phyloP scores from a whole-genome alignment of 2,888 invertebrate genomes.

The Ptychoptera albimana region DNA sequence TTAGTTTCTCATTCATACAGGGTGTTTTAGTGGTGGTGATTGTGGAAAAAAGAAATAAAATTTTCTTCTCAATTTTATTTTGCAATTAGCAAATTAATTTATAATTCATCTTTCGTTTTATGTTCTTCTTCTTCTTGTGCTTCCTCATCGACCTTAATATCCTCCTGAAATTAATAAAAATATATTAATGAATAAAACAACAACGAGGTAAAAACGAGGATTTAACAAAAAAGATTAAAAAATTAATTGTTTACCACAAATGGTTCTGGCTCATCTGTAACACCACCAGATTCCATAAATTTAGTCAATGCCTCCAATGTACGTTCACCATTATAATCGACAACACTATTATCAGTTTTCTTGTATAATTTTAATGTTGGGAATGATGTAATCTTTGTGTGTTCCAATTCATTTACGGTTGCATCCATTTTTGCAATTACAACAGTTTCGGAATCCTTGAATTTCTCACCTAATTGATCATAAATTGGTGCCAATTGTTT shows the following conservation, averaged over 20 bases:
- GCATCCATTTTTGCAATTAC: constrained; percentile 98
- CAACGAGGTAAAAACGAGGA: not conserved
- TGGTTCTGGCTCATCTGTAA: constrained; percentile 52
- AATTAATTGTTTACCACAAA: constrained; percentile 31
- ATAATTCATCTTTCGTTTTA: constrained; percentile 31
- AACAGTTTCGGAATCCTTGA: constrained; percentile 62
- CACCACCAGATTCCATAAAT: constrained; percentile 86
- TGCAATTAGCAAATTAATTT: constrained; percentile 13
- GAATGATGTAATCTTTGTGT: constrained; percentile 87
- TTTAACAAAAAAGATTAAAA: not conserved
- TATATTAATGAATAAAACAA: not conserved
- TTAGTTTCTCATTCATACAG: no score
- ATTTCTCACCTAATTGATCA: constrained; percentile 90
- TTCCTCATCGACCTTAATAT: constrained; percentile 20
- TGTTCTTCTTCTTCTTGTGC: constrained; percentile 19
- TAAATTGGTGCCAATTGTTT: constrained; percentile 95
- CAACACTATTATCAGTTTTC: constrained; percentile 71
- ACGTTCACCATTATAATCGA: constrained; percentile 92
- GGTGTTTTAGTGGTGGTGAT: no score
- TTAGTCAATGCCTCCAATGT: constrained; percentile 84
- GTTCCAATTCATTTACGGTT: constrained; percentile 93
- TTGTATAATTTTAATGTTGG: constrained; percentile 90
- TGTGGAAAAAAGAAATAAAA: no score
- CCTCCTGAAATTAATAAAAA: constrained; percentile 12
- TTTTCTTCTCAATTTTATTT: no score